Evolutionary conservation across 2,888 invertebrate genomes (phyloP), one percentile per base, ranked within the genome.

Genomic region (Limnephilus rhombicus): DNA sequence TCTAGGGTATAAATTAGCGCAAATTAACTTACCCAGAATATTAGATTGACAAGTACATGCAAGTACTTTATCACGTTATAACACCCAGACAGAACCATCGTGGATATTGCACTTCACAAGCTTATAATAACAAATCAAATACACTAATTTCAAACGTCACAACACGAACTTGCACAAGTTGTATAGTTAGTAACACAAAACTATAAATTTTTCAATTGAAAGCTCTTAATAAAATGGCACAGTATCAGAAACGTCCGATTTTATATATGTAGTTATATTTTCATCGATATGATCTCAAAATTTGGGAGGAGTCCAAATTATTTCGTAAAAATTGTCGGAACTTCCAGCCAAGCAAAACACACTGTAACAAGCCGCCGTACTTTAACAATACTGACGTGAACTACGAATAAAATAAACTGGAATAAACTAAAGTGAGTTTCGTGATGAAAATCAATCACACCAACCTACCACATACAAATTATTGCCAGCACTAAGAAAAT

Each of bases 61-160:
- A 98, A 96, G 95, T 97, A 97, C 95, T 98, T 98, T 95, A 97
- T 96, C 94, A 97, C 95, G 91, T 97, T 97, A 95, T 97, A 97
- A 95, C 98, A 98, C 94, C 97, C 97, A 94, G 97, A 97, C 95
- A 97, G 96, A 94, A 97, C 97, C 97, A 97, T 97, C 94, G 94
- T 95, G 91, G 49, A 89, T 90, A 68, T 31, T 85, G 80, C 37
- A 89, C 80, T 80, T 80, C 91, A 91, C 91, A 85, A 68, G 81
- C 45, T 85, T 49, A 68, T 90, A 88, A 88, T 45, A 82, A 86
- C 37, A 80, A 91, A 88, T 80, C 53, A 89, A 80, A 90, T 68
- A 37, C 89, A 89, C 89, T 85, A 68, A 45, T 85, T 91, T 89
- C 81, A 92, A 92, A 92, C 91, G 92, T 92, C 92, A 92, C 92